phyloP scores from a whole-genome alignment of 2,888 invertebrate species.

The Ametastegia equiseti region DNA sequence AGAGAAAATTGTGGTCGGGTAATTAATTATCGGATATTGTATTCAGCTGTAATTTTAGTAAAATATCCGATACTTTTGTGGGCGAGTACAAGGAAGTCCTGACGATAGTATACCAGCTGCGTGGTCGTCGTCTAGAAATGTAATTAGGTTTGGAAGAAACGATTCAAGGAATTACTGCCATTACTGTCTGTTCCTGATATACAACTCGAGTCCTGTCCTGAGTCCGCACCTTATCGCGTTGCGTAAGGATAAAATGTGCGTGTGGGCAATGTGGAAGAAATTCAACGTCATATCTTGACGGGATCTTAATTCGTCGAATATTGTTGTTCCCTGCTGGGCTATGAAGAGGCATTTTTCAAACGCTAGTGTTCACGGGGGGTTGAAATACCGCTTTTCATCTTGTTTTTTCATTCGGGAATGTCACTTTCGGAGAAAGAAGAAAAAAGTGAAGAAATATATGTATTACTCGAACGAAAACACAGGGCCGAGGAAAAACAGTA shows the following conservation, averaged over 20 bases:
- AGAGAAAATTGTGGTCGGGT: background rate
- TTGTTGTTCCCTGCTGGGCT: background rate
- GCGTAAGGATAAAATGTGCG: background rate
- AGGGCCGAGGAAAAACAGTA: too few species aligned
- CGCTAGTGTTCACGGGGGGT: background rate
- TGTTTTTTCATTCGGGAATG: background rate
- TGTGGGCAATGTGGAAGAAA: background rate
- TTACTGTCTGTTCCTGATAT: background rate
- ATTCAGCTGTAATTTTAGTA: background rate
- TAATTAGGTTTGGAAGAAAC: background rate
- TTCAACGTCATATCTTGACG: background rate
- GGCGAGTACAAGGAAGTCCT: background rate
- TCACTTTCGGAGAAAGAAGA: background rate
- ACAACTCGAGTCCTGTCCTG: background rate
- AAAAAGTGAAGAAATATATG: background rate
- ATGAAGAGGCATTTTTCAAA: background rate
- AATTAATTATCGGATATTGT: background rate
- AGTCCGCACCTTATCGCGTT: background rate
- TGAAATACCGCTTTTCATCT: background rate
- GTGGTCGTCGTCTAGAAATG: background rate
- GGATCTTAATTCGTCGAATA: conserved; percentile 22
- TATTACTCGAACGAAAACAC: too few species aligned
- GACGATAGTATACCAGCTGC: background rate
- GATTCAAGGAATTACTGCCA: background rate
- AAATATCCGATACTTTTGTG: background rate